Percentiles rank a stretch among this genome's conserved stretches.
These are phyloP conservation scores for Drosophila prolongata DNA, from an alignment of 2,888 invertebrate genomes.

Conservation along the genomic window DNA sequence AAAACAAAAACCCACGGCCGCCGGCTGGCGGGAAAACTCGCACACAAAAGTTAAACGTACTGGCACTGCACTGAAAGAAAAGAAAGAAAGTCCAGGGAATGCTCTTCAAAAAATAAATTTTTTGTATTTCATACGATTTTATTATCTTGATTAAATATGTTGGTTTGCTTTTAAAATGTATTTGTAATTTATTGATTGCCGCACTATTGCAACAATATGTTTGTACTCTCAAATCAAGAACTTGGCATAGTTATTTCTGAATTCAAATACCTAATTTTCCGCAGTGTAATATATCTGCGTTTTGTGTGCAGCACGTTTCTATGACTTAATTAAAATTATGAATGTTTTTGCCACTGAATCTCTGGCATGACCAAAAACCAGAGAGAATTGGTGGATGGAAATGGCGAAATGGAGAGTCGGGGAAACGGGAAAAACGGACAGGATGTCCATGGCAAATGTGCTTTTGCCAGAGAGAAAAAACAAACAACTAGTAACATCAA, in stretches of 20 bases:
- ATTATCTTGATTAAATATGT: too few species aligned
- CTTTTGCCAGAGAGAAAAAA: slow-evolving; percentile 47
- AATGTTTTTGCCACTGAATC: slow-evolving; percentile 50
- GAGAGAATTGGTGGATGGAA: slow-evolving; percentile 9
- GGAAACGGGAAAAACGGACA: slow-evolving; percentile 28
- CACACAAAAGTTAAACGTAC: slow-evolving; percentile 29
- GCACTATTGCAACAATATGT: too few species aligned
- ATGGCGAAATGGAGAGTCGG: slow-evolving; percentile 1
- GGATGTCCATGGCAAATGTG: slow-evolving; percentile 54
- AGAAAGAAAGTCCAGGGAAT: too few species aligned
- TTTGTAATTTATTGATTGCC: too few species aligned
- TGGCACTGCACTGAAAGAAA: slow-evolving; percentile 7
- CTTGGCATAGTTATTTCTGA: too few species aligned
- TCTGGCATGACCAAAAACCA: slow-evolving; percentile 32
- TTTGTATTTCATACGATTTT: too few species aligned
- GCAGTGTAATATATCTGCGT: slow-evolving; percentile 18
- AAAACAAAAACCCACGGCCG: slow-evolving; percentile 32
- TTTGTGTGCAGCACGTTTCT: slow-evolving; percentile 42
- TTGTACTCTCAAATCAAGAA: too few species aligned
- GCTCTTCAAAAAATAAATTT: too few species aligned
- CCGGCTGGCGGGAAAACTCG: slow-evolving; percentile 22
- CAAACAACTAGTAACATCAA: slow-evolving; percentile 62
- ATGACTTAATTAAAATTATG: slow-evolving; percentile 73
- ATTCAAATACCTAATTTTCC: background rate
- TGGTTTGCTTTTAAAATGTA: too few species aligned